Evolutionary conservation across 2,113 vertebrate genomes (phyloP), one percentile per base, ranked within the genome.

Genomic region (Peromyscus polionotus): DNA sequence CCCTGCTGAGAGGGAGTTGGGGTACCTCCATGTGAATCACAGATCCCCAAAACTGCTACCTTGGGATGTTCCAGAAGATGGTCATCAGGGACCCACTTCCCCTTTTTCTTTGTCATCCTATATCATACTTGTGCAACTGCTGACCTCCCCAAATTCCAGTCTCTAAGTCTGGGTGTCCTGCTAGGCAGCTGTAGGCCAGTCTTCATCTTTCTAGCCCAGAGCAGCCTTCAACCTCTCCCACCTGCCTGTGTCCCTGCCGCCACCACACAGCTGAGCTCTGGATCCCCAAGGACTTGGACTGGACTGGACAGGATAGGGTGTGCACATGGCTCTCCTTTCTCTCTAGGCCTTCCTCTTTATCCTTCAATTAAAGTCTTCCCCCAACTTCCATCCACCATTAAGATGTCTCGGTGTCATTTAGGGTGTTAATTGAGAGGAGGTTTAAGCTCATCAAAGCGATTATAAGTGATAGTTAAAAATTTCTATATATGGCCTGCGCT

Each of bases 401-500:
- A 99, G 98, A 99, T 98, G 99, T 99, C 99, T 99, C 98, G 95
- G 98, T 99, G 99, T 99, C 99, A 98, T 99, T 99, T 99, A 99
- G 99, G 99, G 99, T 99, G 99, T 99, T 99, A 99, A 99, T 99
- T 99, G 99, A 99, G 99, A 99, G 99, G 98, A 99, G 99, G 99
- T 99, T 99, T 98, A 99, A 99, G 99, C 99, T 99, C 99, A 99
- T 99, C 99, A 99, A 99, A 99, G 99, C 99, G 99, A 99, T 99
- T 99, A 99, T 99, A 99, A 99, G 99, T 98, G 99, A 99, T 99
- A 99, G 99, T 99, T 99, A 99, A 99, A 99, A 99, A 99, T 99
- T 99, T 99, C 99, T 99, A 99, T 99, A 99, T 99, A 99, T 99
- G 99, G 99, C 98, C 99, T 99, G 98, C 98, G 98, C 99, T 99